These are phyloP conservation scores for Chaenocephalus aceratus DNA, from an alignment of 2,113 vertebrate species.

Conservation along the genomic window DNA sequence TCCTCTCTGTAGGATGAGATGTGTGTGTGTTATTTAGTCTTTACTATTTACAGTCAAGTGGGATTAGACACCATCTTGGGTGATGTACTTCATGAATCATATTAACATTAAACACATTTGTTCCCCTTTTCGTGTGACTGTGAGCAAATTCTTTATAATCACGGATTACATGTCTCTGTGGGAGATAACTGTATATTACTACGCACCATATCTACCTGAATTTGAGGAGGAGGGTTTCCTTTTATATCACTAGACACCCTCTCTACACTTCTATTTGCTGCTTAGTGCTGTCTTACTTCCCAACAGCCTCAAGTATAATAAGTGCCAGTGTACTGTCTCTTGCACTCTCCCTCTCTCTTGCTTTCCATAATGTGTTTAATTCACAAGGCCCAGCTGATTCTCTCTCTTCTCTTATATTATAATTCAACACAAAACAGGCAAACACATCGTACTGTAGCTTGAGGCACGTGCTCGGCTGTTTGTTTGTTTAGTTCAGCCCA, in stretches of 20 bases:
- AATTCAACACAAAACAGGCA: too few relatives aligned
- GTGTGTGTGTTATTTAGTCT: constrained; percentile 3
- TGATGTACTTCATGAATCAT: constrained; percentile 36
- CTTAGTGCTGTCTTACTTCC: constrained; percentile 18
- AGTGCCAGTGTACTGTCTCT: not conserved
- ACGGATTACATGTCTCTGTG: constrained; percentile 33
- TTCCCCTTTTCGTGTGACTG: constrained; percentile 20
- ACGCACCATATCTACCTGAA: constrained; percentile 6
- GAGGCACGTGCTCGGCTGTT: not conserved
- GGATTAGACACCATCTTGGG: constrained; percentile 48
- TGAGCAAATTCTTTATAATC: constrained; percentile 37
- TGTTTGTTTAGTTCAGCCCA: not conserved
- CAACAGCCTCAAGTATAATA: constrained; percentile 10
- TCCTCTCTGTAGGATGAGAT: constrained; percentile 18
- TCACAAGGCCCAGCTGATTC: constrained; percentile 11
- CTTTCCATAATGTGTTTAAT: constrained; percentile 1
- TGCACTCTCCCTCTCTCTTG: not conserved
- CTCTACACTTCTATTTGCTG: constrained; percentile 1
- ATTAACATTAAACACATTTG: constrained; percentile 42
- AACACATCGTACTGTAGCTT: not conserved
- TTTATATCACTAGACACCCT: constrained; percentile 7
- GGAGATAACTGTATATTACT: constrained; percentile 24
- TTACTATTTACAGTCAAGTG: constrained; percentile 37
- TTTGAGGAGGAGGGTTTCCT: not conserved
- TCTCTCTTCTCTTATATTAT: not conserved